Conservation (phyloP, 1,140 invertebrate genomes). For the Drosophila kikkawai region DNA sequence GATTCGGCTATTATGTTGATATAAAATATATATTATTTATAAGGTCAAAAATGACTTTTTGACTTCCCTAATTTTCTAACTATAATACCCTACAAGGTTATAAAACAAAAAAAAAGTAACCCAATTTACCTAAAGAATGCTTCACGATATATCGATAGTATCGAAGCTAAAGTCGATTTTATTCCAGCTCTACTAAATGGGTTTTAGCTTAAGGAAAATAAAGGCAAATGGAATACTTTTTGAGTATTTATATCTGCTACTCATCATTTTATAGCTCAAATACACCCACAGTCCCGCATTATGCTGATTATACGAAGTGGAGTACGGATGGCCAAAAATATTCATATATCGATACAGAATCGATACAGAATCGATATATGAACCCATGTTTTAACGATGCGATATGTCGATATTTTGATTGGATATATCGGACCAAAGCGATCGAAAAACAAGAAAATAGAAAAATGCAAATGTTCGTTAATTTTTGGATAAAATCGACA, state of each 20-base stretch:
- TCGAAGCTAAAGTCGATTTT: neutral
- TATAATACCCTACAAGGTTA: too few species aligned
- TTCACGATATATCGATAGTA: neutral
- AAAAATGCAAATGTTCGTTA: too few species aligned
- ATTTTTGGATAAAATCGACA: neutral
- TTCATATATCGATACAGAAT: neutral
- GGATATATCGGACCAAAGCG: neutral
- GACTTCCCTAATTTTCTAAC: too few species aligned
- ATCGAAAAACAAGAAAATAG: neutral
- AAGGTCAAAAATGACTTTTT: too few species aligned
- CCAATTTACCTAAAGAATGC: too few species aligned
- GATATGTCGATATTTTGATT: neutral
- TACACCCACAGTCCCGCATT: constrained; percentile 3
- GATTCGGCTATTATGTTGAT: too few species aligned
- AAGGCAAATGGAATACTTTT: constrained; percentile 9
- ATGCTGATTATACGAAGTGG: constrained; percentile 5
- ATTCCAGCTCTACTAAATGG: neutral
- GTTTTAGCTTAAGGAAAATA: constrained; percentile 16
- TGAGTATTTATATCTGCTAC: constrained; percentile 23
- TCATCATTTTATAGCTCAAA: constrained; percentile 31
- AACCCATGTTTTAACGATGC: neutral
- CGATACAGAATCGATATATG: neutral
- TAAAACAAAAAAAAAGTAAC: too few species aligned
- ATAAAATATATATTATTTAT: too few species aligned
- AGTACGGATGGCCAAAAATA: neutral